Conservation (phyloP, 2,888 invertebrate species). For the Campaea margaritaria region DNA sequence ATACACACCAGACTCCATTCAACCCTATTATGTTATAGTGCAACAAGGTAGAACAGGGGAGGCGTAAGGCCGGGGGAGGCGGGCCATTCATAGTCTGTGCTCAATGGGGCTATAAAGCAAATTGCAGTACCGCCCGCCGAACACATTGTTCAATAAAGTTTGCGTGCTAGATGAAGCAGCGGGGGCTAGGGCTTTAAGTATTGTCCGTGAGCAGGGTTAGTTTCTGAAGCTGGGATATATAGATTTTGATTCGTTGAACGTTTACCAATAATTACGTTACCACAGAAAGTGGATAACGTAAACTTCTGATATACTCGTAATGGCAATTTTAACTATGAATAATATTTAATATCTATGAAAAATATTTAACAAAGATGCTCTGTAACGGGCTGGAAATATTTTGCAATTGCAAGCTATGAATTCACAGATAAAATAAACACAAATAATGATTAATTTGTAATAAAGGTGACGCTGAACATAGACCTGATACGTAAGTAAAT, state of each 20-base stretch:
- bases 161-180: constrained; percentile 4
- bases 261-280: too few species aligned
- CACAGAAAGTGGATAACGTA: too few species aligned
- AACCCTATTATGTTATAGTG: constrained; percentile 53
- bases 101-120: constrained; percentile 65
- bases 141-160: constrained; percentile 25
- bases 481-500: too few species aligned
- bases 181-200: constrained; percentile 1
- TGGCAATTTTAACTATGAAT: too few species aligned
- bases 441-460: too few species aligned
- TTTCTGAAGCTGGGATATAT: constrained; percentile 22
- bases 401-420: not conserved
- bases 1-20: constrained; percentile 44
- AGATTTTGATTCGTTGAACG: too few species aligned
- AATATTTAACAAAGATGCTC: not conserved
- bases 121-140: constrained; percentile 53
- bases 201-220: too few species aligned
- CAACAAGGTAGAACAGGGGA: constrained; percentile 42
- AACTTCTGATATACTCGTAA: too few species aligned
- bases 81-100: constrained; percentile 56
- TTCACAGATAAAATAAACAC: too few species aligned
- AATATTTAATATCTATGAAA: too few species aligned
- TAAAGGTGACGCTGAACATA: not conserved
- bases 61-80: constrained; percentile 43
- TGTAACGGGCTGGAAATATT: not conserved